phyloP scores from a whole-genome alignment of 2,113 vertebrate species.

The Pantherophis guttatus region DNA sequence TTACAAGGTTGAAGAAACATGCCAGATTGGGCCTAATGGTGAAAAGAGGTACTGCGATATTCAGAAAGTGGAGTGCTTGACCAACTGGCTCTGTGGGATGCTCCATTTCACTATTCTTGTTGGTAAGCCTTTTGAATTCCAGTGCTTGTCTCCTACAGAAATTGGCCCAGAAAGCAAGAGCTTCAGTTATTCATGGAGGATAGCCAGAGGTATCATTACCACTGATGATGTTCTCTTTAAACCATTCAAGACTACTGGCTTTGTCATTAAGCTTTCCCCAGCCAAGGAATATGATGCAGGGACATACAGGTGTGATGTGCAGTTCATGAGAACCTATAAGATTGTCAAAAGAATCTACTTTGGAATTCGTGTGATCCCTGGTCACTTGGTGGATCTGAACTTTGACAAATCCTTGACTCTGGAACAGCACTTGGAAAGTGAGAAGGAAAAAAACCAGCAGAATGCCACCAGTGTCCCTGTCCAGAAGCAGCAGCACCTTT shows the following conservation, averaged over 20 bases:
- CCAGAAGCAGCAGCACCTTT: neutral
- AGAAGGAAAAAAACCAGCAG: neutral
- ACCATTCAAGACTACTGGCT: slow-evolving; percentile 37
- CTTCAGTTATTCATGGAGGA: slow-evolving; percentile 77
- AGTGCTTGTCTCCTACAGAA: slow-evolving; percentile 70
- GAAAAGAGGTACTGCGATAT: slow-evolving; percentile 50
- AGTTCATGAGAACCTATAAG: slow-evolving; percentile 49
- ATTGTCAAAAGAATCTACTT: slow-evolving; percentile 80
- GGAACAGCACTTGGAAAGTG: slow-evolving; percentile 51
- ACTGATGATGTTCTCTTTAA: slow-evolving; percentile 73
- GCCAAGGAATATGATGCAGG: slow-evolving; percentile 76
- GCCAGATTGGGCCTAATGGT: slow-evolving; percentile 50
- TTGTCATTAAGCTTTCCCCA: slow-evolving; percentile 64
- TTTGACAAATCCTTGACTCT: slow-evolving; percentile 62
- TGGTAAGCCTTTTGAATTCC: slow-evolving; percentile 69
- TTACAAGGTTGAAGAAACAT: slow-evolving; percentile 72
- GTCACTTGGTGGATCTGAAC: slow-evolving; percentile 67
- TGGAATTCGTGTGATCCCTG: slow-evolving; percentile 77
- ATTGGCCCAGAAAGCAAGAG: slow-evolving; percentile 48
- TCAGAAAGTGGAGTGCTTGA: slow-evolving; percentile 65
- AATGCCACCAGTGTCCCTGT: neutral
- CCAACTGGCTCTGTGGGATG: slow-evolving; percentile 79
- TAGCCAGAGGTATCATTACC: slow-evolving; percentile 79
- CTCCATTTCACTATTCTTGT: slow-evolving; percentile 57
- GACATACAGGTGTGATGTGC: slow-evolving; percentile 85